These are phyloP conservation scores for Sebastes nivosus DNA, from an alignment of 2,797 vertebrate genomes.

Conservation along the genomic window DNA sequence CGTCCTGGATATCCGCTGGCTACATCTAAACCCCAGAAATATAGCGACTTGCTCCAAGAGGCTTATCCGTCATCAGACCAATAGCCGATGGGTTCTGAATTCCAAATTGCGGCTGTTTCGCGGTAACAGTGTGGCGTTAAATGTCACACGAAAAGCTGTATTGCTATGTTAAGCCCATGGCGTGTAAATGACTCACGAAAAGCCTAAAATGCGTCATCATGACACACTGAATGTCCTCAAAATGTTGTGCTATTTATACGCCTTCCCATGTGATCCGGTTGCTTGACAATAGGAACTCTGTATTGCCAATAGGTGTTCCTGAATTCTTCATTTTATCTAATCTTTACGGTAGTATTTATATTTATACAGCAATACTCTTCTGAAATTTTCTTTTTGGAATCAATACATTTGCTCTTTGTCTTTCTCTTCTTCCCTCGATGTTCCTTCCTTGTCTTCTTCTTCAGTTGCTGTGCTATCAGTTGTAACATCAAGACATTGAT, in stretches of 20 bases:
- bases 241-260: too few relatives aligned
- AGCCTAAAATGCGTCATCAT: background rate
- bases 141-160: too few relatives aligned
- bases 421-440: background rate
- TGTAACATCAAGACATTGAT: background rate
- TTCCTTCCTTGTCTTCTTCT: background rate
- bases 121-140: accelerated
- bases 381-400: background rate
- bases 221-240: background rate
- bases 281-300: background rate
- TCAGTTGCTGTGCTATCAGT: background rate
- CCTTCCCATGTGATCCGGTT: too few relatives aligned
- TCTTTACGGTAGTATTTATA: background rate
- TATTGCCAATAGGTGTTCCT: background rate
- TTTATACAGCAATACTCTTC: background rate
- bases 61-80: too few relatives aligned
- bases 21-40: too few relatives aligned
- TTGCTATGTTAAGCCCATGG: too few relatives aligned
- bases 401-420: background rate
- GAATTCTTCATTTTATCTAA: background rate
- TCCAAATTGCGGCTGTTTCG: too few relatives aligned
- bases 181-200: too few relatives aligned
- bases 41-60: too few relatives aligned
- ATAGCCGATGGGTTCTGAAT: too few relatives aligned
- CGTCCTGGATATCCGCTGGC: too few relatives aligned